Evolutionary conservation across 2,888 invertebrate species (phyloP), one percentile per base, ranked within the genome.

Genomic region (Nysson spinosus): DNA sequence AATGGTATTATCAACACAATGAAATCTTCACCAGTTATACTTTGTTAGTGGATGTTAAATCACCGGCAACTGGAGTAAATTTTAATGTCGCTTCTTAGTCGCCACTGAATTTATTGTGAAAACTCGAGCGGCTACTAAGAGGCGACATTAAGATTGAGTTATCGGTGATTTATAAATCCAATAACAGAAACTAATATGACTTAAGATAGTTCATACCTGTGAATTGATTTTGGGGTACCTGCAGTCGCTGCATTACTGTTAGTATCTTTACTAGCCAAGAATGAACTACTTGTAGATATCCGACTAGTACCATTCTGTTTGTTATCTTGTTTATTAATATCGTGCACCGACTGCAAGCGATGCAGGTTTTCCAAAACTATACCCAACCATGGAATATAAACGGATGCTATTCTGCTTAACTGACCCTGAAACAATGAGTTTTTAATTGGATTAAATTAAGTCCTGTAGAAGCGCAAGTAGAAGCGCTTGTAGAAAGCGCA

Each of bases 311-410:
- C 77, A 67, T 87, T 87, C 57, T 86, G 85, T 12, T 85, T 87
- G 7, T 79, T 83, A 28, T 90, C 90, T 7, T 57, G 55, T 51
- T 81, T 82, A 11, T 52, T 71, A 0, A 88, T 88, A 57, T 89
- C 89, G 17, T 78, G 62, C 22, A 79, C 68, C 9, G 72, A 80
- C 44, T 85, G 79, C 24, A 96, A 90, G 28, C 97, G 91, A 81
- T 94, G 93, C 52, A 96, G 90, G 88, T 96, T 96, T 76, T 98
- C 98, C 83, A 96, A 89, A 0, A 96, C 94, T 51, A 98, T 92
- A 3, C 94, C 92, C 67, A 99, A 89, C 92, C 97, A 94, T 0
- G 98, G 98, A 51, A 96, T 92, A 86, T 99, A 99, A 20, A 99
- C 90, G 34, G 95, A 91, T 0, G 96, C 95, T 49, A 99, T 95